Evolutionary conservation across 2,797 vertebrate genomes (phyloP), one percentile per base, ranked within the genome.

Genomic region (Scyliorhinus canicula): DNA sequence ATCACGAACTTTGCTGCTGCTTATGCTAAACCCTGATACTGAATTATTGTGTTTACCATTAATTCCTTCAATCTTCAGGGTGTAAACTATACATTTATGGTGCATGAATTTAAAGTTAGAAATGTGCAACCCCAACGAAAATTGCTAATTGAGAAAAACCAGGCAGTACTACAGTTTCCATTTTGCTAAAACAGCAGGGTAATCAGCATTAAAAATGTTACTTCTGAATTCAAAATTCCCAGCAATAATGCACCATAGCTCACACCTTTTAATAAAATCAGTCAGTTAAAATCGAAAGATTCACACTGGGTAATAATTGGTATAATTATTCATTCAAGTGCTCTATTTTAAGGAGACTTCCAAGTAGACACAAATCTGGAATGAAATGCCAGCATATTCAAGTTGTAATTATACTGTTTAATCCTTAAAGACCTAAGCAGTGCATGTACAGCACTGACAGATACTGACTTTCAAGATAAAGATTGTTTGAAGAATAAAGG

Each of bases 251-350:
- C 40, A 8, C 52, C 91, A 69, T 47, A 67, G 40, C 63, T 93
- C 24, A 47, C 52, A 82, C 52, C n/a, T 47, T 93, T 93, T 47
- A 93, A 93, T 93, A 93, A 93, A 65, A 93, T 47, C n/a, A 67
- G 60, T 26, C 91, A 67, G 91, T 63, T 93, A 67, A 93, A 40
- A 63, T 63, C 88, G 65, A 24, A 19, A 65, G 57, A 40, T 69
- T 93, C 63, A 67, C 44, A 31, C 60, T 31, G 91, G 40, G 91
- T n/a, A 67, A 28, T 47, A 47, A 93, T 67, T 67, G 63, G 44
- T 93, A 24, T 44, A 24, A 93, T 93, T 93, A 65, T 44, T 93
- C 40, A 93, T 93, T 90, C 55, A 90, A 60, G 86, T 35, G 19
- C 47, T 65, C 60, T 93, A 63, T 93, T 93, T 91, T 90, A 40